Conservation (phyloP, 2,113 vertebrate species). For the Donacobius atricapilla region DNA sequence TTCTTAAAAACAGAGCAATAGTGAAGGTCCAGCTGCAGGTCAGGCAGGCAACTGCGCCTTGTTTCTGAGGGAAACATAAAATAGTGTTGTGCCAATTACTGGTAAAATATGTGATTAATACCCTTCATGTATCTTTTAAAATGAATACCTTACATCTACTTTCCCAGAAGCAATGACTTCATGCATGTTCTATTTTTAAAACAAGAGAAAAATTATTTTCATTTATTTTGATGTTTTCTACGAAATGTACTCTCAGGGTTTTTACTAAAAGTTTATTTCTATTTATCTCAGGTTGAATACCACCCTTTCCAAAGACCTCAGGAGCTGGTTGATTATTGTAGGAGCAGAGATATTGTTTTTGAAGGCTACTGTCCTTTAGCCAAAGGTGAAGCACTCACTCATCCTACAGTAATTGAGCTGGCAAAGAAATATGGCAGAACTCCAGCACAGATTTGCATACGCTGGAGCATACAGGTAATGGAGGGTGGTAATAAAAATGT, state of each 20-base stretch:
- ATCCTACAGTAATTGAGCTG: conserved; percentile 67
- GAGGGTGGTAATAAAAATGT: neutral
- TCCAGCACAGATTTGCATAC: conserved; percentile 77
- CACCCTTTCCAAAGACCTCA: conserved; percentile 81
- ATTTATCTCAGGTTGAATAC: conserved; percentile 69
- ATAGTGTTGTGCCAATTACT: neutral
- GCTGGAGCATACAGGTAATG: conserved; percentile 72
- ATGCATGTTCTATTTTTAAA: neutral
- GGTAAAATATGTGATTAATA: neutral
- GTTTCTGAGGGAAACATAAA: neutral
- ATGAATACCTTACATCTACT: neutral
- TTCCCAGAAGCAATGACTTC: neutral
- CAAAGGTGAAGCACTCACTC: conserved; percentile 70
- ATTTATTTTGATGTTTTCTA: neutral
- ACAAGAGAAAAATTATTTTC: neutral
- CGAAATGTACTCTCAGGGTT: neutral
- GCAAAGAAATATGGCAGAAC: conserved; percentile 73
- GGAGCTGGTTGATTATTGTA: conserved; percentile 73
- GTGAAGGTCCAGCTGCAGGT: neutral
- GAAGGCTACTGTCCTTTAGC: conserved; percentile 80
- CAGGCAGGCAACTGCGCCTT: neutral
- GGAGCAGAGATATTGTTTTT: conserved; percentile 72
- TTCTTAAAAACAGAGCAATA: neutral
- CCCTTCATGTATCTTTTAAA: neutral
- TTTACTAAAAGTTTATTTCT: neutral